Evolutionary conservation across 2,888 invertebrate genomes (phyloP).

Genomic region (Lasioglossum marginatum): DNA sequence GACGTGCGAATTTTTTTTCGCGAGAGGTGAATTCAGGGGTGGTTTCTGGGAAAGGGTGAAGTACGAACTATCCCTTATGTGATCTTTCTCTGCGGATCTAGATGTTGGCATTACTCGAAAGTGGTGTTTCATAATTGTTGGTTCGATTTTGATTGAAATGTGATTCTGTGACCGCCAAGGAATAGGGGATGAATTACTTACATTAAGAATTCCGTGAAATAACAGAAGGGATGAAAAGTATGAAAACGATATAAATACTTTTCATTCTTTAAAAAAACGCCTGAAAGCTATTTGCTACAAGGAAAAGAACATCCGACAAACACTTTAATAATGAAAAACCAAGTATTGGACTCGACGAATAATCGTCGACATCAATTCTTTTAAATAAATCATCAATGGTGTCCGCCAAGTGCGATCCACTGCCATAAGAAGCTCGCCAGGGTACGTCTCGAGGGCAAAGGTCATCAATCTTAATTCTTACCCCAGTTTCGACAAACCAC

Average conservation of each 20-base stretch:
- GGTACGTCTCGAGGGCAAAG: not conserved
- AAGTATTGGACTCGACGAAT: not conserved
- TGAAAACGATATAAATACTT: not conserved
- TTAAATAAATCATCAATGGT: not conserved
- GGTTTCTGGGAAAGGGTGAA: not conserved
- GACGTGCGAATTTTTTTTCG: constrained; percentile 47
- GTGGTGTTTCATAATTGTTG: not conserved
- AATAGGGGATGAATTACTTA: not conserved
- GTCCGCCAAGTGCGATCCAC: not conserved
- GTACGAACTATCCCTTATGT: not conserved
- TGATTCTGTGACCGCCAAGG: not conserved
- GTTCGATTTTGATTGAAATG: not conserved
- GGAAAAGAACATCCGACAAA: not conserved
- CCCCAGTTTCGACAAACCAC: not conserved
- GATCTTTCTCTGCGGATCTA: not conserved
- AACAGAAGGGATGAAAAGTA: not conserved
- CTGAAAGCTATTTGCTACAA: not conserved
- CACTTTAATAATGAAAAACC: not conserved
- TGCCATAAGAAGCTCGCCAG: not conserved
- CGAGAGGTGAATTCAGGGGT: not conserved
- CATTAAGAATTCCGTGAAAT: not conserved
- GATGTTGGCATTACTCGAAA: not conserved
- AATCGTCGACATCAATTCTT: not conserved
- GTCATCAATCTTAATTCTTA: constrained; percentile 6
- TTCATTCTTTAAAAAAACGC: not conserved